phyloP scores from a whole-genome alignment of 1,140 invertebrate species.

The Ceratitis capitata region DNA sequence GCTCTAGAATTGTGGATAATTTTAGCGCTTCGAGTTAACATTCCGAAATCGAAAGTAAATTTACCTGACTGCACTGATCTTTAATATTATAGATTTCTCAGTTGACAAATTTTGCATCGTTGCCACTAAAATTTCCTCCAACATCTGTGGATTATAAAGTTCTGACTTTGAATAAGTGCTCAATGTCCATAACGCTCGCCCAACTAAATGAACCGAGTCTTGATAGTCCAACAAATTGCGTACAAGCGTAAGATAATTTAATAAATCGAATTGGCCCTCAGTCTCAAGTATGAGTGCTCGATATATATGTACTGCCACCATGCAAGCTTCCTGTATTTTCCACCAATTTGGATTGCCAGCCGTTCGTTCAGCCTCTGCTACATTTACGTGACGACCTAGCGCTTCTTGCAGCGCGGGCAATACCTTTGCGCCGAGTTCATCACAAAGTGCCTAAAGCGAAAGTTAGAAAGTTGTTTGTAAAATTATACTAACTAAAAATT shows the following conservation, averaged over 20 bases:
- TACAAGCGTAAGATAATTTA: slow-evolving; percentile 73
- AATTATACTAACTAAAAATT: neutral
- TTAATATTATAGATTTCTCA: slow-evolving; percentile 58
- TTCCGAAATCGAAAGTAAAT: slow-evolving; percentile 14
- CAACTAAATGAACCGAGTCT: slow-evolving; percentile 73
- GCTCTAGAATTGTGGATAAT: slow-evolving; percentile 39
- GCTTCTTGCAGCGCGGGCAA: slow-evolving; percentile 72
- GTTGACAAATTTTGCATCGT: slow-evolving; percentile 56
- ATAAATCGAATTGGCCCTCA: slow-evolving; percentile 74
- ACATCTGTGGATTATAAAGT: slow-evolving; percentile 59
- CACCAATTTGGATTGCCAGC: slow-evolving; percentile 73
- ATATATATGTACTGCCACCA: slow-evolving; percentile 73
- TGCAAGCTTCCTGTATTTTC: slow-evolving; percentile 81
- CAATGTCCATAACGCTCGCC: slow-evolving; percentile 77
- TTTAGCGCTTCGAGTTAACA: neutral
- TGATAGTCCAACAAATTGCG: slow-evolving; percentile 58
- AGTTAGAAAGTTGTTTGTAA: neutral
- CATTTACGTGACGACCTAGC: slow-evolving; percentile 73
- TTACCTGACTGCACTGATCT: slow-evolving; percentile 58
- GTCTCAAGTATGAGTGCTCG: slow-evolving; percentile 71
- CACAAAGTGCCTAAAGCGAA: slow-evolving; percentile 68
- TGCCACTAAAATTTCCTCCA: slow-evolving; percentile 56
- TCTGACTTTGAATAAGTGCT: slow-evolving; percentile 72
- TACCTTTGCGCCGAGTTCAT: slow-evolving; percentile 72
- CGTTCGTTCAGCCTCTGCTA: slow-evolving; percentile 67